Percentiles rank a stretch among this genome's conserved stretches.
phyloP scores from a whole-genome alignment of 2,113 vertebrate genomes.

The Agapornis roseicollis region DNA sequence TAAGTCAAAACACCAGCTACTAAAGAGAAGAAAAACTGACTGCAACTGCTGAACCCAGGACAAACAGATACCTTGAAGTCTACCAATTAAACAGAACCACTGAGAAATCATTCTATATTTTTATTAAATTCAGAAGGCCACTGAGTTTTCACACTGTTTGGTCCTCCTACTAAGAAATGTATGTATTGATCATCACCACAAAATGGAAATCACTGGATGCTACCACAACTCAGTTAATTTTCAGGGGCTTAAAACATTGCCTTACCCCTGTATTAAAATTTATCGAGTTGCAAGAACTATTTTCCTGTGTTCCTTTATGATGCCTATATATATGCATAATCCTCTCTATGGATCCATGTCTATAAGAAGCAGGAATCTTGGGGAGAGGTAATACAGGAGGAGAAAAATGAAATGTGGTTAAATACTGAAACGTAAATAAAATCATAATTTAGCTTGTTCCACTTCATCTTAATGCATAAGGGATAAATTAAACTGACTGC shows the following conservation, averaged over 20 bases:
- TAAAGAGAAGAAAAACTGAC: too few species aligned
- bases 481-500: neutral
- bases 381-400: neutral
- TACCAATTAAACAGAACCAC: neutral
- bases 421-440: neutral
- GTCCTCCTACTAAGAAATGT: neutral
- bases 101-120: neutral
- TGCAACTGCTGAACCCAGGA: too few species aligned
- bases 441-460: neutral
- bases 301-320: neutral
- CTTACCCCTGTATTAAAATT: neutral
- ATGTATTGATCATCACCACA: neutral
- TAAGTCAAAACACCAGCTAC: too few species aligned
- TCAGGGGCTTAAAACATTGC: neutral
- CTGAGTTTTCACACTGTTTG: neutral
- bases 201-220: neutral
- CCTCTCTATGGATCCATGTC: neutral
- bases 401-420: neutral
- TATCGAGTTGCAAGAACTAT: neutral
- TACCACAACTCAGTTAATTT: neutral
- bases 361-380: neutral
- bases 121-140: neutral
- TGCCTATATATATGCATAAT: neutral
- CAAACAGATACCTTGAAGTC: neutral
- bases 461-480: neutral